Evolutionary conservation across 2,113 vertebrate species (phyloP).

Genomic region (Macheiramphus alcinus): DNA sequence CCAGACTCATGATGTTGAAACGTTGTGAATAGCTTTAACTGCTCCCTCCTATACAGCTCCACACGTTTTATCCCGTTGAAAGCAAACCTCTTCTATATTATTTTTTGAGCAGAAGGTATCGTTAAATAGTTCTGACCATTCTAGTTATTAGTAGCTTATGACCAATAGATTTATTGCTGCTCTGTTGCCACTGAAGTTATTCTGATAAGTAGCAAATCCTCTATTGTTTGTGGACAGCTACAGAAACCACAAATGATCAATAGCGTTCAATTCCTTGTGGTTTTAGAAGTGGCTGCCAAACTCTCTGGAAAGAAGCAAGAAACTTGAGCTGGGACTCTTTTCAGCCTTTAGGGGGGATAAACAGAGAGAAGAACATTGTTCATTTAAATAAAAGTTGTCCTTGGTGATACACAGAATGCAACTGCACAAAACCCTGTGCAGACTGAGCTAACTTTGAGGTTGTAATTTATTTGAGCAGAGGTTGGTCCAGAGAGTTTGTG

Average conservation of each 20-base stretch:
- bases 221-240: background rate
- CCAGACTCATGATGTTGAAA: background rate
- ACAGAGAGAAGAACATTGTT: background rate
- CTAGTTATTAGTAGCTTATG: background rate
- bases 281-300: background rate
- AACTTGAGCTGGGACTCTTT: background rate
- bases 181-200: background rate
- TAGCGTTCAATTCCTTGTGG: background rate
- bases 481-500: background rate
- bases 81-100: background rate
- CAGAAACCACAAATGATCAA: background rate
- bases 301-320: background rate
- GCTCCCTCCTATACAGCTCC: background rate
- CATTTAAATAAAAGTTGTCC: slow-evolving; percentile 31
- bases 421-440: background rate
- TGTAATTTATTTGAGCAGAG: background rate
- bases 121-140: background rate
- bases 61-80: background rate
- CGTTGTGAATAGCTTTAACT: background rate
- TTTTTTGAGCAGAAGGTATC: background rate
- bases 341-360: background rate
- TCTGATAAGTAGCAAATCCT: background rate
- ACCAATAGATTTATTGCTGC: background rate
- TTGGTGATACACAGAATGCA: slow-evolving; percentile 7
- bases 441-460: background rate